Conservation (phyloP, 2,113 vertebrate species). For the Eulacestoma nigropectus region DNA sequence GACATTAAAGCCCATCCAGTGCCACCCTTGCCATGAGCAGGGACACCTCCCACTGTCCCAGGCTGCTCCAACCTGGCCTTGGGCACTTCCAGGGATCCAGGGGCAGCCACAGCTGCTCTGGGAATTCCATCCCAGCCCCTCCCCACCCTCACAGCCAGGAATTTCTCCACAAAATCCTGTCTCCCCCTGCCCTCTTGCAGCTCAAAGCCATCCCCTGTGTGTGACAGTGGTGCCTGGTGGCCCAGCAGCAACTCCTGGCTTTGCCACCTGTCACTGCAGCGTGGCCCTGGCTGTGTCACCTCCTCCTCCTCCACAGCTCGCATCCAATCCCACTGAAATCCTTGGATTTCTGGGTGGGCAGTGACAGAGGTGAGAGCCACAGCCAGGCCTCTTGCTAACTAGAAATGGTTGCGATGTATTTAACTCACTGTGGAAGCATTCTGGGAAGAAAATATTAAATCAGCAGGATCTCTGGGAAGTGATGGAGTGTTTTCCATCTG, state of each 20-base stretch:
- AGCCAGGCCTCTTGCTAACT: background rate
- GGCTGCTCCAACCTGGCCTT: fast-evolving
- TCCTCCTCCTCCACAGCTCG: background rate
- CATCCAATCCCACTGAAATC: background rate
- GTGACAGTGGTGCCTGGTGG: background rate
- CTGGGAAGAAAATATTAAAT: background rate
- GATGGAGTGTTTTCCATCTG: background rate
- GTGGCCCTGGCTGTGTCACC: background rate
- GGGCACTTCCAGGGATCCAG: background rate
- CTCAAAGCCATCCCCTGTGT: background rate
- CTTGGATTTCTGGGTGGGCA: background rate
- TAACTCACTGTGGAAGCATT: background rate
- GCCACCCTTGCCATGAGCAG: background rate
- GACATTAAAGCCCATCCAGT: fast-evolving
- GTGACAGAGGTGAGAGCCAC: background rate
- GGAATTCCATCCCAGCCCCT: background rate
- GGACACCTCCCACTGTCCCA: background rate
- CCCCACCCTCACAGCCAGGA: fast-evolving
- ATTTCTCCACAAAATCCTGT: background rate
- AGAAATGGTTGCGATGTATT: background rate
- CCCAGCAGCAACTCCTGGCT: background rate
- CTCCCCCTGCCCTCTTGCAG: background rate
- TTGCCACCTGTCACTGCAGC: background rate
- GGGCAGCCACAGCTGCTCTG: background rate
- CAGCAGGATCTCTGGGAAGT: background rate